Evolutionary conservation across 2,797 vertebrate genomes (phyloP).

Genomic region (Typhlichthys eigenmanni): DNA sequence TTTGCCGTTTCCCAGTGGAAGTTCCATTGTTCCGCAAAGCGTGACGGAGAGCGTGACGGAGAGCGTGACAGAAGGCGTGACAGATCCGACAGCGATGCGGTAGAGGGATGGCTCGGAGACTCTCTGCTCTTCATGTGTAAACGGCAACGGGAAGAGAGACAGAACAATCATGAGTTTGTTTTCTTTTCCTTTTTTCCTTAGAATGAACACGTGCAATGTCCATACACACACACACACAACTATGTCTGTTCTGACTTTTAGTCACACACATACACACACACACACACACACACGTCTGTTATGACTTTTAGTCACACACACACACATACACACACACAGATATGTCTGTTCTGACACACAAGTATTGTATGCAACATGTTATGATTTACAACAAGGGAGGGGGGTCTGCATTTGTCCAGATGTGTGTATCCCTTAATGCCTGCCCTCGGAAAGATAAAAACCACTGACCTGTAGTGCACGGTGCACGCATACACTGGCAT

Average conservation of each 20-base stretch:
- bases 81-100: constrained; percentile 3
- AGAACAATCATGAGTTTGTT: background rate
- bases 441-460: constrained; percentile 74
- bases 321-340: constrained; percentile 4
- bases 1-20: background rate
- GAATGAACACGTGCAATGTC: constrained; percentile 19
- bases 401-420: constrained; percentile 76
- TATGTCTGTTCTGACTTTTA: background rate
- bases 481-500: constrained; percentile 71
- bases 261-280: background rate
- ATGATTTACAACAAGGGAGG: constrained; percentile 67
- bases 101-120: constrained; percentile 34
- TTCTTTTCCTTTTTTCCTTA: background rate
- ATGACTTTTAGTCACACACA: background rate
- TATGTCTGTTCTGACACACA: background rate
- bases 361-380: constrained; percentile 47
- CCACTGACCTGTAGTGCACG: constrained; percentile 65
- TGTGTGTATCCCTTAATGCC: constrained; percentile 72
- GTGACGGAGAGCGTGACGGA: no score
- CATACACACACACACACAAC: constrained; percentile 31
- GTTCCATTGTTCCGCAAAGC: no score
- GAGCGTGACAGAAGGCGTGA: background rate
- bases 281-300: constrained; percentile 13
- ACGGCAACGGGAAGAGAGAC: constrained; percentile 8
- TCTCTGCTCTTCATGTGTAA: constrained; percentile 23